Conservation (phyloP, 2,888 invertebrate species). For the Cephalotes varians region DNA sequence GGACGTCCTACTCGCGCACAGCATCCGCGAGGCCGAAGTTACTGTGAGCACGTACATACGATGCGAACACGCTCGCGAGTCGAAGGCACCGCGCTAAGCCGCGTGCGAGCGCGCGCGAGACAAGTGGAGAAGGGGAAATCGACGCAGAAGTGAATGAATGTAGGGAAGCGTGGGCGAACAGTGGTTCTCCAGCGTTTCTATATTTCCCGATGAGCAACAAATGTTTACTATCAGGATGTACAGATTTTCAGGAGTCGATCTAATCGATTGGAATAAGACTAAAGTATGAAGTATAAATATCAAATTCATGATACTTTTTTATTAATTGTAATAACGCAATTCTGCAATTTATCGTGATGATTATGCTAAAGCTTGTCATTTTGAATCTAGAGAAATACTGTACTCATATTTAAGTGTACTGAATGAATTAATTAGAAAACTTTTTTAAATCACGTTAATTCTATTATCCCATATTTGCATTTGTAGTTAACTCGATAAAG, state of each 20-base stretch:
- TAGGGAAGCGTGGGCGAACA: constrained; percentile 81
- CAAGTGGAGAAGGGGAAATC: constrained; percentile 62
- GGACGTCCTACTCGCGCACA: constrained; percentile 57
- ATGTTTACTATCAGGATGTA: not conserved
- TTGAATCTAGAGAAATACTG: not conserved
- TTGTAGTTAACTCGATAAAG: not conserved
- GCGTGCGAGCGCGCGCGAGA: constrained; percentile 48
- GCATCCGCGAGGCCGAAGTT: constrained; percentile 56
- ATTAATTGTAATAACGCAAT: not conserved
- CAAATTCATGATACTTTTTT: not conserved
- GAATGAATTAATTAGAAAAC: not conserved
- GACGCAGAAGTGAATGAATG: constrained; percentile 82
- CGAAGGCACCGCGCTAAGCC: constrained; percentile 60
- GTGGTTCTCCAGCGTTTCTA: constrained; percentile 76
- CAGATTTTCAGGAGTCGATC: not conserved
- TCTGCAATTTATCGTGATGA: not conserved
- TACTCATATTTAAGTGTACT: not conserved
- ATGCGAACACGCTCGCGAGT: constrained; percentile 65
- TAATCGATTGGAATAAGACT: not conserved
- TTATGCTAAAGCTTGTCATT: not conserved
- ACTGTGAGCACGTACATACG: constrained; percentile 53
- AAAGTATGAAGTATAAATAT: not conserved
- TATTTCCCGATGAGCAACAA: constrained; percentile 1
- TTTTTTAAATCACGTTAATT: not conserved
- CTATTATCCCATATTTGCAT: too few relatives aligned